Base-by-base conservation (phyloP, 2,113 vertebrate genomes). In the Cyphomyrus discorhynchus region DNA sequence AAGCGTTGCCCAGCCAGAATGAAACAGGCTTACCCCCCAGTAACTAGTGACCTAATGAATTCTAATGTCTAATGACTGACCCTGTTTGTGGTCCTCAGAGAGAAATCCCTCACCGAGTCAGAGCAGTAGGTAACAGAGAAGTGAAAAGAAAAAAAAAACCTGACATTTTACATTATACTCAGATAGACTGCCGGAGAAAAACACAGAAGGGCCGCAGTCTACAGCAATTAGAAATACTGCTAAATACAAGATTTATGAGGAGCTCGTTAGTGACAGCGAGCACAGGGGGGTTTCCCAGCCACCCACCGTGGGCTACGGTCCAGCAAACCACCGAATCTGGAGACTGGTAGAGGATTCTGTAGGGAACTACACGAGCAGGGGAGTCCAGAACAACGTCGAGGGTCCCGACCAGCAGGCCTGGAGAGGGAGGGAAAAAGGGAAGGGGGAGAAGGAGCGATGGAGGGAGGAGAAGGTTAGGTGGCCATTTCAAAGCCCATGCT, bases 381-480 rank as follows among this genome's bases (percentile, higher is more conserved):
- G 98, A 99, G 94, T 99, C 98, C 96, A 99, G 83, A 52, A 99
- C 97, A 0, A 99, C 98, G 84, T 99, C 98, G 85, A 99, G 96
- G 86, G 98, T 99, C 49, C 98, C 98, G 89, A 99, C 98, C 88
- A 99, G 96, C 91, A 99, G 95, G 92, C 98, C 98, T 99, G 93
- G 0, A 45, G 35, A 93, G 62, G 62, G n/a, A 66, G 62, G n/a
- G 62, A 31, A 10, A n/a, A 4, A 70, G 27, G 91, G 88, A 27
- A 88, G 5, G 53, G 5, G 53, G 53, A 56, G 53, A 56, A 56
- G 19, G 19, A 56, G 19, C 21, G 19, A 56, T 56, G 49, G 42
- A 56, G 19, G 19, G 8, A 39, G 53, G 56, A 24, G 42, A 53
- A 87, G 85, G 27, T 53, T 53, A 17, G 1, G 85, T 17, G 3